These are phyloP conservation scores for Agrotis ipsilon DNA, from an alignment of 2,888 invertebrate species.

Conservation along the genomic window DNA sequence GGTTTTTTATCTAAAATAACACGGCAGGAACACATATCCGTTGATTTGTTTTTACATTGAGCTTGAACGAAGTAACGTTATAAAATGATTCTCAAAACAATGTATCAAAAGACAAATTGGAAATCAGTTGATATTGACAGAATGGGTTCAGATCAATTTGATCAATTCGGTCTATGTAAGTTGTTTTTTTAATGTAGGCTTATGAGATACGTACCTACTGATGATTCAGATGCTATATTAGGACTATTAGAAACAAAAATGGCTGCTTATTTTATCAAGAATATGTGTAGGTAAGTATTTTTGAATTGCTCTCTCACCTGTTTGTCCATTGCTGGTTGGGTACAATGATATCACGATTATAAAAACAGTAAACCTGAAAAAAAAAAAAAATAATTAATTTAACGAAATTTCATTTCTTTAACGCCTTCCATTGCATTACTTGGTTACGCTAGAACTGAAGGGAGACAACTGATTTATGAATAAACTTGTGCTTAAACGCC, in stretches of 20 bases:
- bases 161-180: conserved; percentile 36
- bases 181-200: conserved; percentile 29
- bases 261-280: too few relatives aligned
- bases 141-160: conserved; percentile 44
- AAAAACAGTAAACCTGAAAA: conserved; percentile 60
- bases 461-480: too few relatives aligned
- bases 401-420: too few relatives aligned
- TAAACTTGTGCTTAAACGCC: too few relatives aligned
- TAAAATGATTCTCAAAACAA: conserved; percentile 28
- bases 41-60: background rate
- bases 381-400: too few relatives aligned
- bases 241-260: background rate
- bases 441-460: too few relatives aligned
- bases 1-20: background rate
- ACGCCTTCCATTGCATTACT: too few relatives aligned
- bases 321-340: conserved; percentile 57
- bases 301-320: conserved; percentile 40
- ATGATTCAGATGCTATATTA: conserved; percentile 8
- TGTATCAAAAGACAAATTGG: conserved; percentile 29
- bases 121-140: conserved; percentile 46
- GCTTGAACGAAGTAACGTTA: background rate
- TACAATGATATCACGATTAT: conserved; percentile 50
- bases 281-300: too few relatives aligned
- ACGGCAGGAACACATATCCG: background rate
- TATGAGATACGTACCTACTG: conserved; percentile 5